These are phyloP conservation scores for Baccha elongata DNA, from an alignment of 2,888 invertebrate genomes.

Conservation along the genomic window DNA sequence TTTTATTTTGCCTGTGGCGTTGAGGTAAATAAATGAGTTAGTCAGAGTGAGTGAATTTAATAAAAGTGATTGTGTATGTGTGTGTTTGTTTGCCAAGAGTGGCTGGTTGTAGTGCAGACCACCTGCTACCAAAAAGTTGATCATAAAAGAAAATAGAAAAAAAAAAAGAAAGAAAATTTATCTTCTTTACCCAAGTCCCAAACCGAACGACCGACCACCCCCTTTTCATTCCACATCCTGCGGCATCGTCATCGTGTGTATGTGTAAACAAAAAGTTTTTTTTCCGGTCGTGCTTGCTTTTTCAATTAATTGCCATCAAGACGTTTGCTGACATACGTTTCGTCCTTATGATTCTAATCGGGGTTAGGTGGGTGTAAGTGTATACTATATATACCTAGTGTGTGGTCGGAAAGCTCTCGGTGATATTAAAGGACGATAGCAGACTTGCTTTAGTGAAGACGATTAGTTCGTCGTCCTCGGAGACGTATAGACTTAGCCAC, in stretches of 20 bases:
- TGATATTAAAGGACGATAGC: slow-evolving; percentile 47
- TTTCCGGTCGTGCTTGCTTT: slow-evolving; percentile 74
- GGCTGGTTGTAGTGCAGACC: slow-evolving; percentile 42
- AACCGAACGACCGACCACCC: background rate
- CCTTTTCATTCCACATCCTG: background rate
- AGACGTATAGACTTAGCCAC: slow-evolving; percentile 40
- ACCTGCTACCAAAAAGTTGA: slow-evolving; percentile 68
- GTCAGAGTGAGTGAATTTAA: slow-evolving; percentile 19
- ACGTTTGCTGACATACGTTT: slow-evolving; percentile 71
- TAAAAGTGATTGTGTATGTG: slow-evolving; percentile 27
- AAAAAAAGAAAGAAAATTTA: slow-evolving; percentile 15
- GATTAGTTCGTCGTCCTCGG: slow-evolving; percentile 53
- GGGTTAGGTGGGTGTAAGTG: slow-evolving; percentile 34
- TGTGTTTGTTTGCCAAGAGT: slow-evolving; percentile 23
- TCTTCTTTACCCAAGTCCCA: slow-evolving; percentile 23
- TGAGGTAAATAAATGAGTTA: slow-evolving; percentile 62
- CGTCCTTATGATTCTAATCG: slow-evolving; percentile 51
- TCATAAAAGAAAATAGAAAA: slow-evolving; percentile 15
- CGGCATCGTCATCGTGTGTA: slow-evolving; percentile 14
- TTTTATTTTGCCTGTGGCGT: slow-evolving; percentile 48
- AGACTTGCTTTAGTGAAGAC: slow-evolving; percentile 41
- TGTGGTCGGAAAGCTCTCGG: slow-evolving; percentile 27
- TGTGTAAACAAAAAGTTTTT: slow-evolving; percentile 64
- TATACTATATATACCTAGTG: background rate
- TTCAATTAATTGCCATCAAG: slow-evolving; percentile 75